Base-by-base conservation (phyloP, 1,140 invertebrate species). In the Adoxophyes honmai region DNA sequence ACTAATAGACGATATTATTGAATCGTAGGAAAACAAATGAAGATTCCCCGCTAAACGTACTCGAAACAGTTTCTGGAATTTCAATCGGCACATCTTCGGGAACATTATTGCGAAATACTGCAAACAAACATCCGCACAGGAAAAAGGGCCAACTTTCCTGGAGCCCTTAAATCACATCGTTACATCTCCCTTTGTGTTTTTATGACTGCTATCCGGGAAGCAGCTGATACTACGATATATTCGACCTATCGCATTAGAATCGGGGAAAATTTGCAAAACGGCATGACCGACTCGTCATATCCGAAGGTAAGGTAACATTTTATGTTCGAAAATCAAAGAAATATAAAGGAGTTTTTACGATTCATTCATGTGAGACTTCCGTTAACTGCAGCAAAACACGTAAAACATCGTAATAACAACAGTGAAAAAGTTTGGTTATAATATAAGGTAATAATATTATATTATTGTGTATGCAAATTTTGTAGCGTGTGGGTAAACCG, bases 211-310 rank as follows among this genome's bases (percentile, higher is more conserved):
- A 48, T 48, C 42, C 42, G 42, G 21, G 42, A 44, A 48, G n/a
- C 42, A 48, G 42, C 42, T 48, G 42, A 48, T 48, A 48, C 42
- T 48, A 48, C 42, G 42, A 13, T 48, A 48, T 48, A 48, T 48
- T 33, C 42, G 42, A 48, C 42, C 42, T 33, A 48, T 48, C 42
- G 42, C n/a, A 48, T 48, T 48, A 21, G 42, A 48, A 48, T 48
- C 14, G 28, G 5, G 16, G 28, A 21, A 11, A 11, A 10, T 21
- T 21, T 48, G 3, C 16, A 15, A 3, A 44, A 28, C 6, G 39
- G 42, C 18, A 28, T 42, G 13, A 15, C 10, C 18, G 11, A 11
- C n/a, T 48, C 9, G 11, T 10, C 21, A 28, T 28, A 33, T 48
- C 21, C 6, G 1, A 21, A 48, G 42, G 42, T 48, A 48, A 5